Evolutionary conservation across 64 coral and sea anemone species (phyloP), one percentile per base, ranked within the genome.

Genomic region (Platygyra sinensis): DNA sequence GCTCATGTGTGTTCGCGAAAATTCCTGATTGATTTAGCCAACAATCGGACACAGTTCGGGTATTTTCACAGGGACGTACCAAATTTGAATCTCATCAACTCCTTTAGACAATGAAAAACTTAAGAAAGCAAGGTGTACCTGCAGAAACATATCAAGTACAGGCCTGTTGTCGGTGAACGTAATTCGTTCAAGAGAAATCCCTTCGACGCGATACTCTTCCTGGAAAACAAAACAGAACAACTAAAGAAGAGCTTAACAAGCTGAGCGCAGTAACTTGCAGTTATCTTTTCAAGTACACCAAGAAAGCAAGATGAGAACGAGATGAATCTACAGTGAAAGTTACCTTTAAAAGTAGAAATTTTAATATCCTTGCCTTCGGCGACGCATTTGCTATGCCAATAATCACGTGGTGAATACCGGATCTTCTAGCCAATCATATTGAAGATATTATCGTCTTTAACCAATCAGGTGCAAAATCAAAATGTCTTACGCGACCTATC

Each of bases 121-220:
- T 39, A 16, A 36, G 17, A 38, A 10, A 65, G 64, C 15, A 16
- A 77, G 15, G 24, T 24, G 0, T 87, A 98, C 96, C 96, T 98
- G 96, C 52, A 98, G 86, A 76, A 95, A 98, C 89, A 98, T 94
- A 28, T 98, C 96, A 36, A 98, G 82, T 62, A 98, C 88, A 50
- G 89, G 93, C 29, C 93, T 67, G 77, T 98, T 98, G 72, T 98
- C 96, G 0, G 92, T 90, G 65, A 95, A 95, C 1, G 72, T 72
- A 13, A 98, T 95, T 52, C 76, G 77, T 28, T 86, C 74, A 33
- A 94, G 19, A 25, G 93, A 59, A 78, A 98, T 91, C 14, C 96
- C 96, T 92, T 98, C 96, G 11, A 39, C 52, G 9, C 81, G 89
- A 32, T 98, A 98, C 30, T 98, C 96, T 57, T 95, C 86, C 96